Evolutionary conservation across 1,140 invertebrate species (phyloP), one percentile per base, ranked within the genome.

Genomic region (Psix sp.): DNA sequence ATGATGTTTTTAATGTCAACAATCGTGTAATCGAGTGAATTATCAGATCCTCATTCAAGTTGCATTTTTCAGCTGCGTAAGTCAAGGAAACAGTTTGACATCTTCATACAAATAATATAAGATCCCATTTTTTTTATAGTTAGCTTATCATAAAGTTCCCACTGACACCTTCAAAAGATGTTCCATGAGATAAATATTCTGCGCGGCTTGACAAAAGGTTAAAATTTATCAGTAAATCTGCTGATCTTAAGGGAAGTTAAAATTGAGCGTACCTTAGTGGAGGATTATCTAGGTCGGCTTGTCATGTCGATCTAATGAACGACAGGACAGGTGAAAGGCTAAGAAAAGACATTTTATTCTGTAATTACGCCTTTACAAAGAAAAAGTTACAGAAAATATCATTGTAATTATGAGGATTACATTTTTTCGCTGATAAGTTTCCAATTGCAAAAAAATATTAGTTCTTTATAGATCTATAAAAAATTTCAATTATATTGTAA

Each of bases 241-340:
- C n/a, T n/a, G n/a, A n/a, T n/a, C n/a, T n/a, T n/a, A n/a, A n/a
- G n/a, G n/a, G n/a, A 14, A 38, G 46, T 42, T 52, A 51, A 51
- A 43, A 52, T 52, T 35, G 59, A 26, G 29, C 59, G 35, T 38
- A 29, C 52, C 3, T 40, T 17, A 15, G 46, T 14, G 45, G 40
- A 63, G 11, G 24, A 56, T 66, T 45, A 68, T 38, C 20, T 59
- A 33, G 65, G 63, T 48, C 52, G 35, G 5, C 60, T 54, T 39
- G 60, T 38, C 57, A 56, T 18, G 62, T 35, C 21, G 21, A n/a
- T n/a, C 38, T 59, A 68, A 68, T 38, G 39, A 68, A 18, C 18
- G 65, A 59, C 43, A 57, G 43, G 52, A 38, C 65, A 68, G 65
- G 54, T 68, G 65, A 68, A 68, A 68, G 65, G 65, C 65, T 54